Evolutionary conservation across 2,797 vertebrate genomes (phyloP).

Genomic region (Manis javanica): DNA sequence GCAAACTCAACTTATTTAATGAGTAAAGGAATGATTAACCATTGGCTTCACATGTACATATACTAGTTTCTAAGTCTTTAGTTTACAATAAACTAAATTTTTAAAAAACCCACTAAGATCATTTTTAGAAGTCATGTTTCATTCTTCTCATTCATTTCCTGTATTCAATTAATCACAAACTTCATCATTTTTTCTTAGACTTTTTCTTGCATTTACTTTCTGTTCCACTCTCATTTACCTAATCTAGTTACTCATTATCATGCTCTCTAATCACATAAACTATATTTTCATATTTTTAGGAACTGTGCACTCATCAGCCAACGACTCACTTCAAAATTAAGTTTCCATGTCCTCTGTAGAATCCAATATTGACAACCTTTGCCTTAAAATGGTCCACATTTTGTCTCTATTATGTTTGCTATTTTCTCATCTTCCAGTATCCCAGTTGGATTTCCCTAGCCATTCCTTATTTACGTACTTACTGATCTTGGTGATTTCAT

Average conservation of each 20-base stretch:
- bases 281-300: constrained; percentile 1
- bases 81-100: neutral
- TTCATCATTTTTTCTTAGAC: neutral
- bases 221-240: neutral
- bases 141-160: constrained; percentile 22
- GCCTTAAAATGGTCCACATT: neutral
- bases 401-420: neutral
- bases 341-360: neutral
- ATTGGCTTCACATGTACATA: neutral
- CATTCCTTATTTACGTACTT: neutral
- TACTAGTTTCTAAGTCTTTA: neutral
- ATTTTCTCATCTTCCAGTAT: neutral
- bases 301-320: neutral
- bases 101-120: neutral
- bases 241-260: neutral
- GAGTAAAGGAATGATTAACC: neutral
- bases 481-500: neutral
- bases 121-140: constrained; percentile 20
- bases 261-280: neutral
- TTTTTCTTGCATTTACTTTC: neutral
- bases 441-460: neutral
- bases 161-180: neutral
- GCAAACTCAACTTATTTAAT: neutral
- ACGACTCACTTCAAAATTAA: neutral
- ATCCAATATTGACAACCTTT: neutral